These are phyloP conservation scores for Chloromyia formosa DNA, from an alignment of 2,888 invertebrate species.

Conservation along the genomic window DNA sequence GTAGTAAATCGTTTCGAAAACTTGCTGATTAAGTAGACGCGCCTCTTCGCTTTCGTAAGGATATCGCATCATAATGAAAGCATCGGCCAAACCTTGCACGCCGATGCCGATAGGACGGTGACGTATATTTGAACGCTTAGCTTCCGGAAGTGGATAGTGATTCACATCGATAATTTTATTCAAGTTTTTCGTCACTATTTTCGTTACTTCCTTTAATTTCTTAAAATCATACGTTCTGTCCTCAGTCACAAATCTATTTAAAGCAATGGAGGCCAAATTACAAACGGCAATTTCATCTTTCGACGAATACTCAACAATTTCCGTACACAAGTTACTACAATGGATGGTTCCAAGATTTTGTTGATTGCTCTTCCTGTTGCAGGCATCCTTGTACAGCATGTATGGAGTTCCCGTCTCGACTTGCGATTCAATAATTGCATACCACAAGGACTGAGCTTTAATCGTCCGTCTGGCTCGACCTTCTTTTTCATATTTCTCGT, in stretches of 20 bases:
- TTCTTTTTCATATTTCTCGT: slow-evolving; percentile 80
- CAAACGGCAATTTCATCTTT: slow-evolving; percentile 92
- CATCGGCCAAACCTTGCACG: slow-evolving; percentile 93
- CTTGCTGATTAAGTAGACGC: slow-evolving; percentile 82
- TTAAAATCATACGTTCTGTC: slow-evolving; percentile 74
- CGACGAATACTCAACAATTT: slow-evolving; percentile 90
- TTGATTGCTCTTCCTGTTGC: slow-evolving; percentile 94
- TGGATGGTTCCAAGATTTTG: slow-evolving; percentile 95
- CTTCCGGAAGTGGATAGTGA: slow-evolving; percentile 89
- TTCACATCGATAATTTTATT: slow-evolving; percentile 95
- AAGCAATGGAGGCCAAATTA: slow-evolving; percentile 91
- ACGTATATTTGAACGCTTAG: slow-evolving; percentile 80
- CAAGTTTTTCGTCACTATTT: slow-evolving; percentile 84
- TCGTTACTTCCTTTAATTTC: slow-evolving; percentile 82
- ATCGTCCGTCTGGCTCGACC: slow-evolving; percentile 72
- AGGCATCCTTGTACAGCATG: slow-evolving; percentile 92
- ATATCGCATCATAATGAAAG: slow-evolving; percentile 87
- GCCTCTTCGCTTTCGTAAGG: slow-evolving; percentile 90
- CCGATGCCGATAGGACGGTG: slow-evolving; percentile 87
- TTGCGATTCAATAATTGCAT: slow-evolving; percentile 87
- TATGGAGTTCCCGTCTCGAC: slow-evolving; percentile 96
- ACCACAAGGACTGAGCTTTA: slow-evolving; percentile 86
- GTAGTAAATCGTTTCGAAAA: slow-evolving; percentile 95
- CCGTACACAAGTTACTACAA: slow-evolving; percentile 94
- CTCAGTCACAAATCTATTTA: slow-evolving; percentile 82